phyloP scores from a whole-genome alignment of 1,140 invertebrate genomes.

The Rhyacophila brunnea region DNA sequence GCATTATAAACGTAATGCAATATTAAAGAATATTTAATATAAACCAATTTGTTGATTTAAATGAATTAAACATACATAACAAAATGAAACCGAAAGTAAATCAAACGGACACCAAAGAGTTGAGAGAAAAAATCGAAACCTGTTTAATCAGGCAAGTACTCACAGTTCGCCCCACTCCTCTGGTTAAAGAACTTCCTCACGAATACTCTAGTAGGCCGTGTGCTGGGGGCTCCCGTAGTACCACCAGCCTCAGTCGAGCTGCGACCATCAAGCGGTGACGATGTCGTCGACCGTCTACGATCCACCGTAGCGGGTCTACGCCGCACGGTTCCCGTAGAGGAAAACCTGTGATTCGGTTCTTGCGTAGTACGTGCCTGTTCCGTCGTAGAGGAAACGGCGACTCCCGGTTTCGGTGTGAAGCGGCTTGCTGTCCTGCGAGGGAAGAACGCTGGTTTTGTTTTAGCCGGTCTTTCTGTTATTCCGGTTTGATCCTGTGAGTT shows the following conservation, averaged over 20 bases:
- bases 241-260: constrained; percentile 17
- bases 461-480: not conserved
- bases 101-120: too few relatives aligned
- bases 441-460: constrained; percentile 23
- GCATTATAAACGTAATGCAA: too few relatives aligned
- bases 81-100: too few relatives aligned
- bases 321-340: constrained; percentile 14
- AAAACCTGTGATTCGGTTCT: constrained; percentile 12
- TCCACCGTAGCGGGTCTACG: constrained; percentile 13
- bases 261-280: not conserved
- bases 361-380: not conserved
- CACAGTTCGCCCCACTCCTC: constrained; percentile 23
- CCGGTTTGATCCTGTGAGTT: not conserved
- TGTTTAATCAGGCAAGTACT: constrained; percentile 19
- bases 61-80: too few relatives aligned
- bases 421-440: constrained; percentile 17
- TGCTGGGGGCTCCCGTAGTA: constrained; percentile 5
- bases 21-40: too few relatives aligned
- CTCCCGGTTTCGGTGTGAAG: constrained; percentile 6
- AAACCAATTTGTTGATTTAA: too few relatives aligned
- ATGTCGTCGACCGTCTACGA: constrained; percentile 15
- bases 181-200: constrained; percentile 30
- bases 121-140: constrained; percentile 14
- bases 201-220: constrained; percentile 25
- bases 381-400: constrained; percentile 11